Base-by-base conservation (phyloP, 1,140 invertebrate genomes). In the Riptortus pedestris region DNA sequence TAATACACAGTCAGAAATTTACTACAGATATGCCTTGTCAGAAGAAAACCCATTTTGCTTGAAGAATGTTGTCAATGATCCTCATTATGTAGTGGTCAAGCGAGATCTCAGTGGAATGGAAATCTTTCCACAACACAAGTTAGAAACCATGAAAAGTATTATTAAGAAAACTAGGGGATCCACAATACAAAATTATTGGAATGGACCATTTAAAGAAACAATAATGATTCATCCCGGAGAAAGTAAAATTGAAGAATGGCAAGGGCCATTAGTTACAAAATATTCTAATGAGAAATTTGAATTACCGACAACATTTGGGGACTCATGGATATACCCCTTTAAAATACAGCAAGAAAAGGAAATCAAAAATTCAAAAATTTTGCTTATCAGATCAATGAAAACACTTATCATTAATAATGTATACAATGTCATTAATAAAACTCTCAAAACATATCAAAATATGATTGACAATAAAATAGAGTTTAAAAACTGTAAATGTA, bases 391-490 rank as follows among this genome's bases (percentile, higher is more conserved):
- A 55, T 18, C 26, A 3, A 9, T 55, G 3, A 55, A 55, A 26
- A 55, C 51, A 55, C 26, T 55, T 55, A 26, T 55, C 2, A 24
- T 18, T 55, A 24, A 55, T 24, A 55, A 55, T 12, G 3, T 55
- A 18, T 24, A 26, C 2, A 55, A 55, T 1, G 26, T 24, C 22
- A 24, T 24, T 18, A 12, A 9, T 24, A 24, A 55, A 24, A 20
- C 24, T 24, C 14, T 55, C 22, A 24, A 55, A 2, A 24, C 22
- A 3, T 24, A 26, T 9, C 22, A 55, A 55, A 24, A 22, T 26
- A 5, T 55, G 7, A 55, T 55, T 2, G 12, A 55, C 20, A 22
- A 55, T 24, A 12, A 55, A 55, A 55, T 26, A 18, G 2, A 26
- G 1, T 2, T 9, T 26, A 2, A 14, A 24, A 55, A 55, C 16